Conservation (phyloP, 1,140 invertebrate species). For the Zaprionus vittiger region DNA sequence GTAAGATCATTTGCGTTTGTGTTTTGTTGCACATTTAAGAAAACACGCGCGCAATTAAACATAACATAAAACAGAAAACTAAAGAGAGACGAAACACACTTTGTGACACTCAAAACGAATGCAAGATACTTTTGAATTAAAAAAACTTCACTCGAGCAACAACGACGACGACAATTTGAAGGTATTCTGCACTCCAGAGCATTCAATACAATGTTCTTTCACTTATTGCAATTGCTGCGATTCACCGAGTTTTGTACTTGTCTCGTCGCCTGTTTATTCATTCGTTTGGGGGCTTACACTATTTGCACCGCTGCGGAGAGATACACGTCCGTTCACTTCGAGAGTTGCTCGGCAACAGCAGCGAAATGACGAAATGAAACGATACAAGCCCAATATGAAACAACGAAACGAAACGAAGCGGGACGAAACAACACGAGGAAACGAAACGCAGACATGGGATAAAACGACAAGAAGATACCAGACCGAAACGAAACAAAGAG, state of each 20-base stretch:
- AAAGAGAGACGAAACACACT: constrained; percentile 18
- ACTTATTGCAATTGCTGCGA: constrained; percentile 24
- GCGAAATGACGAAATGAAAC: constrained; percentile 15
- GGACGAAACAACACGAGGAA: constrained; percentile 5
- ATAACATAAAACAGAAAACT: constrained; percentile 20
- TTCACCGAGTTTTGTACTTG: constrained; percentile 36
- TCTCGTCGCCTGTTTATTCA: constrained; percentile 18
- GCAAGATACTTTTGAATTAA: neutral
- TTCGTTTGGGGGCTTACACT: constrained; percentile 22
- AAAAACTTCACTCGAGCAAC: neutral
- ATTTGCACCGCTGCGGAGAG: constrained; percentile 20
- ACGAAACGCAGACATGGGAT: neutral
- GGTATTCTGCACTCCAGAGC: neutral
- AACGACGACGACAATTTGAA: neutral
- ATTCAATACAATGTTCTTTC: constrained; percentile 16
- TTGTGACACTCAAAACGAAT: neutral
- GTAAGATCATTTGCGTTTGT: constrained; percentile 10
- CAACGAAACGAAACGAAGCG: constrained; percentile 8
- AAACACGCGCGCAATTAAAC: constrained; percentile 18
- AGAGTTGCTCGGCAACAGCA: constrained; percentile 55
- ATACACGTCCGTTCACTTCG: constrained; percentile 46
- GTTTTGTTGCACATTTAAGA: constrained; percentile 1
- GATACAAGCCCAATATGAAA: constrained; percentile 3
- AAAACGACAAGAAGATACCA: neutral
- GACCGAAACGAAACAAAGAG: constrained; percentile 23